These are phyloP conservation scores for Cheilosia scutellata DNA, from an alignment of 2,888 invertebrate species.

Conservation along the genomic window DNA sequence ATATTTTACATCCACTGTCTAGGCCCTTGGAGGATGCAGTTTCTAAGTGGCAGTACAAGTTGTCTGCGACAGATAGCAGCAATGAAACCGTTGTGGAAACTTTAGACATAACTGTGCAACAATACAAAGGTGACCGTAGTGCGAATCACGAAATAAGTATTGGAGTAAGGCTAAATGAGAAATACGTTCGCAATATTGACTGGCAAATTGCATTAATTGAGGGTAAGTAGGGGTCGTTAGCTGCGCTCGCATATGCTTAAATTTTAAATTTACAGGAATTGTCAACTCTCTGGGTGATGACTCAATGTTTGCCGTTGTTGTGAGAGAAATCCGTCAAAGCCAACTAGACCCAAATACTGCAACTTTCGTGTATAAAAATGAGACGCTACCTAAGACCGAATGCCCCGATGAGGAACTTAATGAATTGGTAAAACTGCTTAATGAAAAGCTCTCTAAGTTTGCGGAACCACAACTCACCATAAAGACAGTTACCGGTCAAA, in stretches of 20 bases:
- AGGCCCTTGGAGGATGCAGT: constrained; percentile 93
- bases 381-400: constrained; percentile 89
- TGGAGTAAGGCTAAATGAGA: constrained; percentile 87
- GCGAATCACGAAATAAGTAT: constrained; percentile 93
- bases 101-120: constrained; percentile 92
- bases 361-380: constrained; percentile 91
- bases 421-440: constrained; percentile 85
- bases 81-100: constrained; percentile 89
- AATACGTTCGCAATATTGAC: constrained; percentile 89
- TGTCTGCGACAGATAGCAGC: constrained; percentile 92
- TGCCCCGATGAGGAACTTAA: constrained; percentile 92
- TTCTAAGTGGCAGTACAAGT: constrained; percentile 91
- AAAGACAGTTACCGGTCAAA: constrained; percentile 87
- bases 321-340: constrained; percentile 83
- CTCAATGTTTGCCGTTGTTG: constrained; percentile 81
- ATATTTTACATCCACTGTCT: constrained; percentile 48
- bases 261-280: constrained; percentile 79
- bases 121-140: constrained; percentile 90
- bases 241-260: background rate
- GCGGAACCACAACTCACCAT: constrained; percentile 89
- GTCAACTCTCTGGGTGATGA: constrained; percentile 84
- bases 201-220: constrained; percentile 91
- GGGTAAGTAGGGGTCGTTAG: constrained; percentile 78
- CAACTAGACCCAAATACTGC: constrained; percentile 84
- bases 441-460: constrained; percentile 85